Conservation (phyloP, 1,140 invertebrate genomes). For the Aplysia californica region DNA sequence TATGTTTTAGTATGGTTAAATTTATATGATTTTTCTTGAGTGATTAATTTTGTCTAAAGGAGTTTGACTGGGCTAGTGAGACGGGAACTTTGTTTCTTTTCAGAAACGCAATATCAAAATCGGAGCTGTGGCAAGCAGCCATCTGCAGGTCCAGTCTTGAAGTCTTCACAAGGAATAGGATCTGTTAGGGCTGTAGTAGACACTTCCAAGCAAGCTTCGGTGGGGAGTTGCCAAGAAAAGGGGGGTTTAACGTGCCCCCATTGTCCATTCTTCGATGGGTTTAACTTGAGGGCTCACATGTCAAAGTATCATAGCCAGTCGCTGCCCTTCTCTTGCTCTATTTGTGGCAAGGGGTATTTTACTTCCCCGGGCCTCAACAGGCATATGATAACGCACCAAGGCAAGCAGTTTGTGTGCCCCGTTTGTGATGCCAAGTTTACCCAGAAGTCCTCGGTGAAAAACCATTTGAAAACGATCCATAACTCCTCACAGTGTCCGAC, state of each 20-base stretch:
- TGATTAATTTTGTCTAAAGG: too few relatives aligned
- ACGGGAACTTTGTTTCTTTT: too few relatives aligned
- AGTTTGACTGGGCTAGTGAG: too few relatives aligned
- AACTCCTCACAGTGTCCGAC: conserved; percentile 11
- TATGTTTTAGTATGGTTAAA: too few relatives aligned
- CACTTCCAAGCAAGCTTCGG: too few relatives aligned
- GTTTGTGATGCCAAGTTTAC: conserved; percentile 12
- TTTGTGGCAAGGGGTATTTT: conserved; percentile 13
- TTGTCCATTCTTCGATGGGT: not conserved
- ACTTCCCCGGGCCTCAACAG: not conserved
- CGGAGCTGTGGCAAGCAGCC: too few relatives aligned
- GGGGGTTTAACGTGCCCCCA: conserved; percentile 1
- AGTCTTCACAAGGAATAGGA: too few relatives aligned
- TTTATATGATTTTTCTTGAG: too few relatives aligned
- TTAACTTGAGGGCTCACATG: not conserved
- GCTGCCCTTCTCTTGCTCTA: conserved; percentile 1
- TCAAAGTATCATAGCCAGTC: conserved; percentile 6
- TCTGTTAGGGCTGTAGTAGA: too few relatives aligned
- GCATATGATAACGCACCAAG: conserved; percentile 8
- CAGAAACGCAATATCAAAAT: too few relatives aligned
- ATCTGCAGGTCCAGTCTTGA: too few relatives aligned
- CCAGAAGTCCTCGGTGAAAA: conserved; percentile 1
- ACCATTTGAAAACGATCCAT: conserved; percentile 4
- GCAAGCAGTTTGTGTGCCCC: conserved; percentile 6
- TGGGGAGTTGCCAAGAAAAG: too few relatives aligned